Base-by-base conservation (phyloP, 37 sponge, comb jelly and placozoan genomes). In the Geodia barretti region DNA sequence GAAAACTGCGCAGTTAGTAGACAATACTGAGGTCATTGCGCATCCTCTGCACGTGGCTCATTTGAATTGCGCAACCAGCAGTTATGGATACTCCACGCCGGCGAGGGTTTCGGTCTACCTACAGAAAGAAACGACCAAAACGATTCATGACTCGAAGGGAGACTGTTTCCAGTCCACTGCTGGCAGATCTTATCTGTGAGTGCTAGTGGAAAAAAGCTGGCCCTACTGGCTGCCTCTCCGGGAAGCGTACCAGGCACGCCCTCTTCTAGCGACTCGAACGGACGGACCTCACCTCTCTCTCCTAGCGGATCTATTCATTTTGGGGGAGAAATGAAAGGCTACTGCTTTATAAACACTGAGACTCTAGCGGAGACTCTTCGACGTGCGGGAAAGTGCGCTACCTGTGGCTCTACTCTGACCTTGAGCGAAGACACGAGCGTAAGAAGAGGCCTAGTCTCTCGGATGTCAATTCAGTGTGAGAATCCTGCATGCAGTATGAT, bases 321-420 rank as follows among this genome's bases (percentile, higher is more conserved):
- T 61, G 9, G 2, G 38, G 40, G 39, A 23, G 72, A 71, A 35
- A 23, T 78, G 60, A 43, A 68, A 59, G 80, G 71, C 23, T 54
- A 80, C 62, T 71, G 80, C 19, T 61, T 80, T 26, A 24, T 80
- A 3, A 17, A 41, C 80, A 70, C 61, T 69, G 61, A 80, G 62
- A 39, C 30, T 41, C 25, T 67, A 11, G 8, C 61, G 41, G 35
- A 74, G 7, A 34, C 68, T 40, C 2, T 66, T 43, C 21, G 38
- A 19, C 23, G 35, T 24, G 70, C 31, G 9, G 71, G 80, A 70
- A 37, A 60, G 60, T 80, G 71, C 62, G 2, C 35, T 69, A n/a
- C 11, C 41, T 80, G 80, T 69, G 24, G 20, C 34, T 80, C 78
- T 63, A 60, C 33, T 60, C 80, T 29, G 26, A 62, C 80, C 47